Base-by-base conservation (phyloP, 2,888 invertebrate genomes). In the Beris chalybata region DNA sequence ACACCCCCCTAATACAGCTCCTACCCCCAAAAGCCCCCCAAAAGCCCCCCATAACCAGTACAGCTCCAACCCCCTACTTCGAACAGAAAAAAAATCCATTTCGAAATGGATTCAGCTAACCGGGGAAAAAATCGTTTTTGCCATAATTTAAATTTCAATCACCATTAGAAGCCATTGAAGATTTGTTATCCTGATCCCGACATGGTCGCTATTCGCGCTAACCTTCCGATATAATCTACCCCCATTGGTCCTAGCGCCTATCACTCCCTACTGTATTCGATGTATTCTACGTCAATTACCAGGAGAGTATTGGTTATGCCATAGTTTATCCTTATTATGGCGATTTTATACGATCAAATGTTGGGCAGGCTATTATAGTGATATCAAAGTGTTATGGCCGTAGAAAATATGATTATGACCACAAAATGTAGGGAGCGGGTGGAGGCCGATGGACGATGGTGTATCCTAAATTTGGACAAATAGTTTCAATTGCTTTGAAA, bases 121-220 rank as follows among this genome's bases (percentile, higher is more conserved):
- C 22, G 11, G 52, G 13, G 50, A 65, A 65, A 52, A 29, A 31
- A 11, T 52, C 31, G 50, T 65, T 65, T 58, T 59, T 30, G 30
- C 45, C 29, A 56, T 65, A 56, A 55, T 56, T 65, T 47, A 65
- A 65, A 56, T 47, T 56, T 65, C 56, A 65, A 65, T 65, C 65
- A 50, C 56, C 65, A 65, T 65, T 56, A 55, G 38, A 50, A 15
- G 38, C 53, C 44, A 52, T 63, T 44, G 5, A 63, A 63, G 43
- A 38, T 43, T 52, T 44, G 43, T 53, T 53, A 38, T 53, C 22
- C 22, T 22, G 22, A 48, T n/a, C 5, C 48, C n/a, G 13, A n/a
- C 30, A 52, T 22, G 13, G 9, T 7, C 6, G 22, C 11, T 22
- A 52, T 52, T 7, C 44, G 11, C 29, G 30, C 22, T 22, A 52